Percentiles rank a stretch among this genome's conserved stretches.
These are phyloP conservation scores for Pheosia tremula DNA, from an alignment of 2,888 invertebrate genomes.

Conservation along the genomic window DNA sequence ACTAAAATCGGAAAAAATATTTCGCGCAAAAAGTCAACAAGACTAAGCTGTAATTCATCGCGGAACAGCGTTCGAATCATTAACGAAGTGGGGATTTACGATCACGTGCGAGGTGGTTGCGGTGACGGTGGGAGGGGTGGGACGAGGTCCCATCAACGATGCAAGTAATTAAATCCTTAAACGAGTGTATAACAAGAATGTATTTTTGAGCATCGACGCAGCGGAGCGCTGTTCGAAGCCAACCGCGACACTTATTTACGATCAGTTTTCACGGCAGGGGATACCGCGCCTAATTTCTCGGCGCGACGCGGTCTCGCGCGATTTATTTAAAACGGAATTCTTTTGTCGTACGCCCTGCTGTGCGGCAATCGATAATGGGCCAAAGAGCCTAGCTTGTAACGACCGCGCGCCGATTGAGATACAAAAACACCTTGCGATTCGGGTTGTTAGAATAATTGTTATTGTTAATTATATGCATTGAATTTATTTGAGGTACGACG, in stretches of 20 bases:
- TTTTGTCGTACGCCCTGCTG: conserved; percentile 78
- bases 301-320: conserved; percentile 79
- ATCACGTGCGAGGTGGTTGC: conserved; percentile 65
- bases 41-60: conserved; percentile 77
- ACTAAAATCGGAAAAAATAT: conserved; percentile 68
- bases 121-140: conserved; percentile 31
- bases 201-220: conserved; percentile 68
- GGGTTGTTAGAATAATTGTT: conserved; percentile 55
- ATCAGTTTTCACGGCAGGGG: conserved; percentile 81
- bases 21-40: conserved; percentile 73
- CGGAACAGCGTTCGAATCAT: conserved; percentile 71
- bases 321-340: conserved; percentile 81
- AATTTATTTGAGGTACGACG: conserved; percentile 26
- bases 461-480: conserved; percentile 46
- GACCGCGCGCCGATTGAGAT: conserved; percentile 70
- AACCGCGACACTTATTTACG: conserved; percentile 79
- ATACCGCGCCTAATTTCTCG: conserved; percentile 79
- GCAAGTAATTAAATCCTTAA: conserved; percentile 82
- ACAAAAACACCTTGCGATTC: conserved; percentile 65
- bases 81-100: conserved; percentile 80
- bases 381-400: conserved; percentile 70
- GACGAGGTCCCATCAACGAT: conserved; percentile 61
- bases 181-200: conserved; percentile 81
- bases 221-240: conserved; percentile 54
- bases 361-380: conserved; percentile 75